A percentile compares a stretch with the other conserved stretches of the same genome.
Evolutionary conservation across 1,140 invertebrate genomes (phyloP).

Genomic region (Drosophila arawakana): DNA sequence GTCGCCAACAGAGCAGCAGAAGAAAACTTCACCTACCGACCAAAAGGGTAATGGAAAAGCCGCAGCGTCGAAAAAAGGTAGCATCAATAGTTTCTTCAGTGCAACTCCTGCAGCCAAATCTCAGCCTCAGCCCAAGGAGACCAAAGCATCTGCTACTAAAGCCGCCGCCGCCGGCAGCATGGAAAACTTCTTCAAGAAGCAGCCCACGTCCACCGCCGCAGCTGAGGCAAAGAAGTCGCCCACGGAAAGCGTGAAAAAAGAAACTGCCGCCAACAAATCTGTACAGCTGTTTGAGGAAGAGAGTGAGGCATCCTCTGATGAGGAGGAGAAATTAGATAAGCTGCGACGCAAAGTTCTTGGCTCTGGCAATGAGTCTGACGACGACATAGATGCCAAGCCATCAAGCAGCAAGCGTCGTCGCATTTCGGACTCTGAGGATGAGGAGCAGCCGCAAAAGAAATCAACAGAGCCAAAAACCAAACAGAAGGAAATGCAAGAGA

Average conservation of each 20-base stretch:
- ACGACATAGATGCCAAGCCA: constrained; percentile 30
- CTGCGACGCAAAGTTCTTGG: constrained; percentile 65
- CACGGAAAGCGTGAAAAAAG: constrained; percentile 37
- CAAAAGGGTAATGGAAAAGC: constrained; percentile 47
- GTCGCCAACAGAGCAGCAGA: constrained; percentile 11
- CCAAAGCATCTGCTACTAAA: constrained; percentile 55
- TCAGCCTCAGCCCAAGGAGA: constrained; percentile 52
- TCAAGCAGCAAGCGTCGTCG: constrained; percentile 63
- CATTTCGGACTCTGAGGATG: constrained; percentile 75
- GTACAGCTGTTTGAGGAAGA: constrained; percentile 67
- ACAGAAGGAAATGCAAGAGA: constrained; percentile 15
- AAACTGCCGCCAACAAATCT: constrained; percentile 59
- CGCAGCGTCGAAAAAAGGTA: constrained; percentile 58
- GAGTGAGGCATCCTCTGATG: constrained; percentile 67
- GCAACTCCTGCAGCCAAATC: constrained; percentile 44
- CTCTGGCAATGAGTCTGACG: constrained; percentile 63
- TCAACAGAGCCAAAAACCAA: constrained; percentile 38
- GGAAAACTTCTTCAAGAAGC: constrained; percentile 75
- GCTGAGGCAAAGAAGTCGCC: constrained; percentile 40
- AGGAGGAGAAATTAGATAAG: constrained; percentile 76
- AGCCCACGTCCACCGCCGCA: constrained; percentile 29
- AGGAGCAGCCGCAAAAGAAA: constrained; percentile 71
- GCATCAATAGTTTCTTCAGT: constrained; percentile 70
- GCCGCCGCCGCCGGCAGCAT: constrained; percentile 49
- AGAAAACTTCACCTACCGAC: constrained; percentile 55